phyloP scores from a whole-genome alignment of 2,797 vertebrate genomes.

The Gambusia yucatana region DNA sequence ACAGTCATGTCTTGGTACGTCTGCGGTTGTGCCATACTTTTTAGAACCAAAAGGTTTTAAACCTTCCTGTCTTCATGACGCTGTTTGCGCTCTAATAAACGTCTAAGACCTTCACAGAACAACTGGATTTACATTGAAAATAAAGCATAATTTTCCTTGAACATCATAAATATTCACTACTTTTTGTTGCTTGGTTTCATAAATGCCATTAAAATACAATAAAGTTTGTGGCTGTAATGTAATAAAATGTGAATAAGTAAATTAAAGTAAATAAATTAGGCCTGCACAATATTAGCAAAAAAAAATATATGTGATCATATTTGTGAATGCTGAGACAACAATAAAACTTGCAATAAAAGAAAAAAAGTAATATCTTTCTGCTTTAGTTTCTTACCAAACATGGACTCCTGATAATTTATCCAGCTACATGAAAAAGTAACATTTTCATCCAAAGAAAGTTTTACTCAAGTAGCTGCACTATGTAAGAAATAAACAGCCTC shows the following conservation, averaged over 20 bases:
- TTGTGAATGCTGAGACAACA: neutral
- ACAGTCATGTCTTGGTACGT: neutral
- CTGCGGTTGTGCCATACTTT: neutral
- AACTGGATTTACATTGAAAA: neutral
- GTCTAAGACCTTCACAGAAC: neutral
- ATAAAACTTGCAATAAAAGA: neutral
- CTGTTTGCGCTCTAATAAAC: neutral
- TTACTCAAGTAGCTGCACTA: neutral
- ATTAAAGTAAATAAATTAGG: neutral
- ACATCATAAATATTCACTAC: neutral
- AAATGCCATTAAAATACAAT: neutral
- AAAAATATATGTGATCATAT: neutral
- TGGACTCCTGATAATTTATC: neutral
- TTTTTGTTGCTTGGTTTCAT: neutral
- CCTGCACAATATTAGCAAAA: too few relatives aligned
- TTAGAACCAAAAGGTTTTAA: neutral
- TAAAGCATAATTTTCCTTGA: neutral
- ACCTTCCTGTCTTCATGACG: neutral
- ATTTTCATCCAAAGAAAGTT: neutral
- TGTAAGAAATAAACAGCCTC: neutral
- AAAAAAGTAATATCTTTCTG: neutral
- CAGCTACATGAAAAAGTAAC: neutral
- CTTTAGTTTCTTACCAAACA: neutral
- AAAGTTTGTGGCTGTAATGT: neutral
- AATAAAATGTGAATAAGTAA: neutral